phyloP scores from a whole-genome alignment of 2,113 vertebrate species.

The Ursus arctos region DNA sequence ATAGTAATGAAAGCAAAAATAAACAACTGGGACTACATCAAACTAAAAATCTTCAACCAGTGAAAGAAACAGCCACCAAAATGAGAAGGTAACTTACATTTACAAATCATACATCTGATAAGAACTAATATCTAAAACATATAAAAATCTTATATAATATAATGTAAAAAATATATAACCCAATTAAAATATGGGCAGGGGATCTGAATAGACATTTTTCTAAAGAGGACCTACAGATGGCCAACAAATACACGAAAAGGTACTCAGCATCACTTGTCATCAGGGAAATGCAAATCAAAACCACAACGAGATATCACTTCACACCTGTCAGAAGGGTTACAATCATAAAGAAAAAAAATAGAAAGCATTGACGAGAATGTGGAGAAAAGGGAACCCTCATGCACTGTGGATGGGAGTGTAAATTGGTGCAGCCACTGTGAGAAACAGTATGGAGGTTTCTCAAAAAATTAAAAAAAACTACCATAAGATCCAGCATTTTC shows the following conservation, averaged over 20 bases:
- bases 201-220: not conserved
- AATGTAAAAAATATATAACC: not conserved
- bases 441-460: not conserved
- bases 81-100: not conserved
- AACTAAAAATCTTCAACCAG: not conserved
- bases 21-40: not conserved
- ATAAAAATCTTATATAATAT: not conserved
- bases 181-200: not conserved
- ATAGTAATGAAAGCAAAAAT: not conserved
- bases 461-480: not conserved
- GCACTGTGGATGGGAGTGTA: not conserved
- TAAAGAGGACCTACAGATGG: not conserved
- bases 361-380: not conserved
- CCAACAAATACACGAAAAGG: not conserved
- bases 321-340: not conserved
- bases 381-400: not conserved
- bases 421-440: not conserved
- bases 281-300: not conserved
- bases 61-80: not conserved
- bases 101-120: not conserved
- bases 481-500: not conserved
- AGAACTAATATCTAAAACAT: not conserved
- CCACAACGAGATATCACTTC: not conserved
- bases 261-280: not conserved
- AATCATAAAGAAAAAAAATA: not conserved